Conservation (phyloP, 2,797 vertebrate genomes). For the Premnoplex brunnescens region DNA sequence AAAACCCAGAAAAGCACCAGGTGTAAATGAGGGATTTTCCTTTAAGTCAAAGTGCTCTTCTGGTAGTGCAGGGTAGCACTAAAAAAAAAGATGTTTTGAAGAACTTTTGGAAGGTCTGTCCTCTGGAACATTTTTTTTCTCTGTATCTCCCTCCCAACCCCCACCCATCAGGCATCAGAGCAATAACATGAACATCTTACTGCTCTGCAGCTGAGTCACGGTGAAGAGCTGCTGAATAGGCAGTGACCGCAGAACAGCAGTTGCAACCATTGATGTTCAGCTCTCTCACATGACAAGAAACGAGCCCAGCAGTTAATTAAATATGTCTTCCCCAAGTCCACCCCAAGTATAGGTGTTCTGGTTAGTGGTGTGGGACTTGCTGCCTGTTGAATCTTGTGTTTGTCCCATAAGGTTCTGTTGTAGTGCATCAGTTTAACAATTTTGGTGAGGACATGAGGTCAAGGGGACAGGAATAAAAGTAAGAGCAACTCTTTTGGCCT, state of each 20-base stretch:
- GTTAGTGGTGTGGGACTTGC: not conserved
- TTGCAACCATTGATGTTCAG: not conserved
- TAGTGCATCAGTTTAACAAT: not conserved
- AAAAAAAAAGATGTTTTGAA: not conserved
- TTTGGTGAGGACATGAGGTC: not conserved
- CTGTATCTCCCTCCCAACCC: no score
- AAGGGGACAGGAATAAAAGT: not conserved
- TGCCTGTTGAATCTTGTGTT: not conserved
- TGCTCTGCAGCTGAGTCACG: accelerated
- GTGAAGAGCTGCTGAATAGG: not conserved
- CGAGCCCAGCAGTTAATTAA: not conserved
- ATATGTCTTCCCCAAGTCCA: not conserved
- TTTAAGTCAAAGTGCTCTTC: not conserved
- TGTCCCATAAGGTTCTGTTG: not conserved
- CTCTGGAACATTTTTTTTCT: not conserved
- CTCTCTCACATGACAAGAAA: not conserved
- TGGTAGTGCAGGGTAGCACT: not conserved
- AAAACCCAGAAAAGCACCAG: not conserved
- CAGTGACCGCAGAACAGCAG: not conserved
- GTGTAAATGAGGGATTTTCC: not conserved
- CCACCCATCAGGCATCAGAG: not conserved
- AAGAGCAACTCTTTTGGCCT: not conserved
- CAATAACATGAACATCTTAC: not conserved
- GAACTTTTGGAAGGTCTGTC: not conserved
- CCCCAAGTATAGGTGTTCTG: not conserved